These are phyloP conservation scores for Microchirus variegatus DNA, from an alignment of 2,797 vertebrate genomes.

Conservation along the genomic window DNA sequence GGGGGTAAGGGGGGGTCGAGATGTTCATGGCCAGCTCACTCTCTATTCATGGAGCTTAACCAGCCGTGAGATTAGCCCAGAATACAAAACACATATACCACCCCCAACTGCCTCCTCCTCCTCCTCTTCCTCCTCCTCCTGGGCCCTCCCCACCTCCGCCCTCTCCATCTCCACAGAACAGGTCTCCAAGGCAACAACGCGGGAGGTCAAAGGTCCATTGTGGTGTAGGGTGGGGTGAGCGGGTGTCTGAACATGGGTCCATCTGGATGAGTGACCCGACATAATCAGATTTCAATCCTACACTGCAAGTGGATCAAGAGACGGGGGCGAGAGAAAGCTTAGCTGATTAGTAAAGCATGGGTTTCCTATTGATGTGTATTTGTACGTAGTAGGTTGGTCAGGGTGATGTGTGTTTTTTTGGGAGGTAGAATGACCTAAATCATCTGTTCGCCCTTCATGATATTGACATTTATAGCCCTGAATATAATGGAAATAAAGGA, in stretches of 20 bases:
- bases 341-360: slow-evolving; percentile 94
- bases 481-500: slow-evolving; percentile 18
- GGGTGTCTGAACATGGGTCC: slow-evolving; percentile 90
- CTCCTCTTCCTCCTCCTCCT: slow-evolving; percentile 49
- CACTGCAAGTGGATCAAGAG: slow-evolving; percentile 74
- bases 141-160: slow-evolving; percentile 24
- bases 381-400: neutral
- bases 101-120: slow-evolving; percentile 70
- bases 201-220: slow-evolving; percentile 94
- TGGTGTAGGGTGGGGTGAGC: slow-evolving; percentile 88
- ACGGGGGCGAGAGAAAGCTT: slow-evolving; percentile 79
- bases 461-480: slow-evolving; percentile 52
- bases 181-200: slow-evolving; percentile 92
- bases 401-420: neutral
- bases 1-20: neutral
- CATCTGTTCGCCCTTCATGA: slow-evolving; percentile 40
- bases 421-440: slow-evolving; percentile 18
- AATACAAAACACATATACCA: slow-evolving; percentile 91
- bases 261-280: slow-evolving; percentile 99
- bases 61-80: slow-evolving; percentile 91
- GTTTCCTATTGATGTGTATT: slow-evolving; percentile 74
- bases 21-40: slow-evolving; percentile 87
- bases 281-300: slow-evolving; percentile 99
- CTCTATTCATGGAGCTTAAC: slow-evolving; percentile 98
- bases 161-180: slow-evolving; percentile 73